Conservation (phyloP, 2,888 invertebrate species). For the Malthinus seriepunctatus region DNA sequence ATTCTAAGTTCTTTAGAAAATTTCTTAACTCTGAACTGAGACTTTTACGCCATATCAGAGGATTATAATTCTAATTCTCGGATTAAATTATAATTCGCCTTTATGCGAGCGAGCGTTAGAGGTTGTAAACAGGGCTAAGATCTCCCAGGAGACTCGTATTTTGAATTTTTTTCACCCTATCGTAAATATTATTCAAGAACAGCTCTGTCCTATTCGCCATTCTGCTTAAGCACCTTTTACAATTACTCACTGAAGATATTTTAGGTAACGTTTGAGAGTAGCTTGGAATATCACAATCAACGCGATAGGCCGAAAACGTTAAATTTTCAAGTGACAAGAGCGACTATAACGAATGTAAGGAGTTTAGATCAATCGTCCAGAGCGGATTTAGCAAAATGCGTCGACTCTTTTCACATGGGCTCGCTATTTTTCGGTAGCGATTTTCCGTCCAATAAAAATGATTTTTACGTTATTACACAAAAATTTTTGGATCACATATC, state of each 20-base stretch:
- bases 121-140: no score
- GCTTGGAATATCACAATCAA: slow-evolving; percentile 75
- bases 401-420: slow-evolving; percentile 77
- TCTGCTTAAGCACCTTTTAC: no score
- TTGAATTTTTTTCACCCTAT: no score
- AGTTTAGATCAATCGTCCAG: slow-evolving; percentile 69
- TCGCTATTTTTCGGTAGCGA: slow-evolving; percentile 75
- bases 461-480: slow-evolving; percentile 78
- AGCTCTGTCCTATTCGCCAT: no score
- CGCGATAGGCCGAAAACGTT: slow-evolving; percentile 86
- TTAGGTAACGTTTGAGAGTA: slow-evolving; percentile 78
- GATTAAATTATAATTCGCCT: no score
- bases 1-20: no score
- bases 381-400: slow-evolving; percentile 77
- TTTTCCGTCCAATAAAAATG: slow-evolving; percentile 73
- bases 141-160: no score
- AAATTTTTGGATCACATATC: slow-evolving; percentile 75
- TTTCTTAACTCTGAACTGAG: no score
- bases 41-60: no score
- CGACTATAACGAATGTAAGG: slow-evolving; percentile 71
- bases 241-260: slow-evolving; percentile 33
- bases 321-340: slow-evolving; percentile 80
- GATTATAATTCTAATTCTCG: no score
- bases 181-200: no score
- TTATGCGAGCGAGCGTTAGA: no score